Percentiles rank a stretch among this genome's conserved stretches.
Conservation (phyloP, 2,888 invertebrate genomes). For the Fragum sueziense region DNA sequence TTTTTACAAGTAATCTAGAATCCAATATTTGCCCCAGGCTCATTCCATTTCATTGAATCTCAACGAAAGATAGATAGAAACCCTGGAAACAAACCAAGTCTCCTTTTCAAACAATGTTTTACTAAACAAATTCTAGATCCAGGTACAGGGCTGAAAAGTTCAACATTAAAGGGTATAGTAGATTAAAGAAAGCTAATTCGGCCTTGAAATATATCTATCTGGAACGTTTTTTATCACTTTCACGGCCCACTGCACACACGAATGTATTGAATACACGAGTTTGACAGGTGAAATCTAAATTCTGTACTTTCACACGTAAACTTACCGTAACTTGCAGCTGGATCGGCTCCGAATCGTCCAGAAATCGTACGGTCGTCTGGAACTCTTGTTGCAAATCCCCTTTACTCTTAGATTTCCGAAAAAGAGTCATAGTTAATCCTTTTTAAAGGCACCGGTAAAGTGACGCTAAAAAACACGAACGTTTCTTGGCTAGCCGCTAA, state of each 20-base stretch:
- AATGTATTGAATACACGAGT: conserved; percentile 24
- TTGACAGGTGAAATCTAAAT: conserved; percentile 55
- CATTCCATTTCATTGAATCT: no score
- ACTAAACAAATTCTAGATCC: no score
- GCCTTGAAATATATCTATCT: background rate
- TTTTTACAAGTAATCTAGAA: no score
- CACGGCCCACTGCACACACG: conserved; percentile 30
- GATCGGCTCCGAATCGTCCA: conserved; percentile 81
- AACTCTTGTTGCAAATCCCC: conserved; percentile 79
- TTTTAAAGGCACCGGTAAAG: conserved; percentile 49
- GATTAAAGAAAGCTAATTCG: background rate
- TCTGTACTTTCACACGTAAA: conserved; percentile 21
- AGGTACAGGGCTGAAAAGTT: no score
- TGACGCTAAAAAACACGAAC: conserved; percentile 54
- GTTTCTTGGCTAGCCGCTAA: conserved; percentile 58
- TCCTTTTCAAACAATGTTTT: no score
- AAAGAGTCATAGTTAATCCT: conserved; percentile 67
- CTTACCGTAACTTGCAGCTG: conserved; percentile 80
- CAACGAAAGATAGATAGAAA: no score
- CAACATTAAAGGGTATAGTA: background rate
- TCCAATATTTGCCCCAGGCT: no score
- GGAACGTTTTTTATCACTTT: conserved; percentile 24
- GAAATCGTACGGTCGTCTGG: conserved; percentile 79
- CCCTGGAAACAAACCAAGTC: no score
- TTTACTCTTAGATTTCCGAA: conserved; percentile 76